These are phyloP conservation scores for Sminthurides aquaticus DNA, from an alignment of 2,888 invertebrate genomes.

Conservation along the genomic window DNA sequence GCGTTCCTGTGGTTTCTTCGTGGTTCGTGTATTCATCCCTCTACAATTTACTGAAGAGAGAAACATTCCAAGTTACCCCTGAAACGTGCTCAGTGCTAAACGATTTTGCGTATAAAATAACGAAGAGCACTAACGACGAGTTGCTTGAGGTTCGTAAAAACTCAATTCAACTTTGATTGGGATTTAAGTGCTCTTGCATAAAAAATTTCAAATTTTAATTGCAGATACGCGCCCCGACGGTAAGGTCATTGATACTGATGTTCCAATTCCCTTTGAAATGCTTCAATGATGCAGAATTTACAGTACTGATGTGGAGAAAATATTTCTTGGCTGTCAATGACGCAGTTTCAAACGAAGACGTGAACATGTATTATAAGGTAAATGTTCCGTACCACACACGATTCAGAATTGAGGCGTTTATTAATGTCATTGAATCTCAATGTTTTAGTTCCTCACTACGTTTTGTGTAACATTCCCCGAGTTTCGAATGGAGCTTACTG, in stretches of 20 bases:
- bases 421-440: no score
- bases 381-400: not conserved
- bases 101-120: constrained; percentile 12
- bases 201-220: not conserved
- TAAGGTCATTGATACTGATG: constrained; percentile 19
- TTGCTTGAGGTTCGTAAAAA: constrained; percentile 13
- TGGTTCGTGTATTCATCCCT: constrained; percentile 11
- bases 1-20: not conserved
- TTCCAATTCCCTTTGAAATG: constrained; percentile 15
- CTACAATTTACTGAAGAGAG: constrained; percentile 8
- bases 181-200: not conserved
- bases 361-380: constrained; percentile 24
- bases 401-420: not conserved
- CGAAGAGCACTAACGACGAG: constrained; percentile 1
- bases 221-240: constrained; percentile 15
- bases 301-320: constrained; percentile 14
- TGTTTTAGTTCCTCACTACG: constrained; percentile 22
- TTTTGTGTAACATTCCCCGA: constrained; percentile 18
- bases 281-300: constrained; percentile 6
- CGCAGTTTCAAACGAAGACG: constrained; percentile 19
- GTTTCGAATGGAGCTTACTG: constrained; percentile 11
- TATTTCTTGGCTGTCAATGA: constrained; percentile 20
- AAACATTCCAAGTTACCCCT: not conserved
- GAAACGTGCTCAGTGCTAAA: constrained; percentile 7
- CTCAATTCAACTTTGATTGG: no score